Evolutionary conservation across 2,113 vertebrate species (phyloP).

Genomic region (Paraplagusia blochii): DNA sequence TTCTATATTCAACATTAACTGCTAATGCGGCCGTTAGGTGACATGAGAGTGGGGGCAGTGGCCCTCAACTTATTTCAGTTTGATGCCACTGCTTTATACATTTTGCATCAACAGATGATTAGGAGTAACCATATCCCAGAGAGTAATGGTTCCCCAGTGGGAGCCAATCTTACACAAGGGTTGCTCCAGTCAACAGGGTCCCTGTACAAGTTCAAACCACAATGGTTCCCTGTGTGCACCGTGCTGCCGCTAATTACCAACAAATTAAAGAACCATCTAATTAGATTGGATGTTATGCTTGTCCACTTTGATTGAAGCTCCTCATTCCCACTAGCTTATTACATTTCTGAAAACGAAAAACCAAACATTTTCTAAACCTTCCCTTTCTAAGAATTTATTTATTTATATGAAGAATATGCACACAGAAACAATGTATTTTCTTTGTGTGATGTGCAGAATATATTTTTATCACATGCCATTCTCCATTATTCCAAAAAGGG

Average conservation of each 20-base stretch:
- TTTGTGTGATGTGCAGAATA: too few relatives aligned
- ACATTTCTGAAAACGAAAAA: conserved; percentile 55
- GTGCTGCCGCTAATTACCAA: conserved; percentile 64
- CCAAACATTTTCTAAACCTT: conserved; percentile 42
- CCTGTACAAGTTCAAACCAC: conserved; percentile 62
- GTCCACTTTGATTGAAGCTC: conserved; percentile 64
- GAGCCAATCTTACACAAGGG: conserved; percentile 71
- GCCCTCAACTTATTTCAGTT: too few relatives aligned
- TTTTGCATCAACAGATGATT: too few relatives aligned
- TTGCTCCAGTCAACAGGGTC: conserved; percentile 55
- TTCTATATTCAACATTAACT: too few relatives aligned
- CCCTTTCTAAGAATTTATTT: conserved; percentile 34
- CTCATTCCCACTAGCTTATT: conserved; percentile 71
- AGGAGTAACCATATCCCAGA: conserved; percentile 66
- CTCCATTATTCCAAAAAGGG: too few relatives aligned
- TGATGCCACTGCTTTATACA: too few relatives aligned
- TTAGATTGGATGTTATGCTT: conserved; percentile 74
- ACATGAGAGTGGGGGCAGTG: too few relatives aligned
- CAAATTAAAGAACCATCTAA: conserved; percentile 71
- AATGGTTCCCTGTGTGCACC: conserved; percentile 63
- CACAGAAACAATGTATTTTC: too few relatives aligned
- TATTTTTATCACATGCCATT: too few relatives aligned
- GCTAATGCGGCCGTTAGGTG: too few relatives aligned
- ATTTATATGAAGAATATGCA: conserved; percentile 12
- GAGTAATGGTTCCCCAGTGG: conserved; percentile 68